These are phyloP conservation scores for Platyrinchus mystaceus DNA, from an alignment of 2,797 vertebrate species.

Conservation along the genomic window DNA sequence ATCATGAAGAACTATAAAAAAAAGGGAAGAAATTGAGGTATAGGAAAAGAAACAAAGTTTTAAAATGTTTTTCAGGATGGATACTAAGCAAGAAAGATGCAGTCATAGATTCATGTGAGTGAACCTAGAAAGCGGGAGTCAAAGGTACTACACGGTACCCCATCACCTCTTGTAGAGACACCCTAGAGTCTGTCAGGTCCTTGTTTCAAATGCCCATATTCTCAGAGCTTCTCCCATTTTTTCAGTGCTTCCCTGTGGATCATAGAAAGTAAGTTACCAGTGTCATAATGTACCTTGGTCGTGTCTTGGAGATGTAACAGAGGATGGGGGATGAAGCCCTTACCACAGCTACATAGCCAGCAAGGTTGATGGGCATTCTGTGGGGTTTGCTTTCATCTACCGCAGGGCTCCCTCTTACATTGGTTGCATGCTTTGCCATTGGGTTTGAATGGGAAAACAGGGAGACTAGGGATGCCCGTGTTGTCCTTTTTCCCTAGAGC, in stretches of 20 bases:
- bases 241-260: background rate
- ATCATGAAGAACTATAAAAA: background rate
- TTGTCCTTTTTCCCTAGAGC: background rate
- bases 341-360: background rate
- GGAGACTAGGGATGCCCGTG: background rate
- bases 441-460: background rate
- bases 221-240: background rate
- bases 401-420: background rate
- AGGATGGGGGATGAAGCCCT: background rate
- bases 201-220: background rate
- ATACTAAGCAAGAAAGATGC: background rate
- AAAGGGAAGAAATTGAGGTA: background rate
- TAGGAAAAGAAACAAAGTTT: background rate
- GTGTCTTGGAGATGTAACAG: background rate
- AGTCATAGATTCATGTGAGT: background rate
- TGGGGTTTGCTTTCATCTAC: background rate
- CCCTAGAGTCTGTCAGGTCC: background rate
- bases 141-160: background rate
- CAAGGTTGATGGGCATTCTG: background rate
- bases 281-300: fast-evolving
- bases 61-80: background rate
- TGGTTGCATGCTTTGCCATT: background rate
- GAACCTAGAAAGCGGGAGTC: background rate
- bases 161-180: background rate
- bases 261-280: background rate